These are phyloP conservation scores for Drosophila mulleri DNA, from an alignment of 2,888 invertebrate genomes.

Conservation along the genomic window DNA sequence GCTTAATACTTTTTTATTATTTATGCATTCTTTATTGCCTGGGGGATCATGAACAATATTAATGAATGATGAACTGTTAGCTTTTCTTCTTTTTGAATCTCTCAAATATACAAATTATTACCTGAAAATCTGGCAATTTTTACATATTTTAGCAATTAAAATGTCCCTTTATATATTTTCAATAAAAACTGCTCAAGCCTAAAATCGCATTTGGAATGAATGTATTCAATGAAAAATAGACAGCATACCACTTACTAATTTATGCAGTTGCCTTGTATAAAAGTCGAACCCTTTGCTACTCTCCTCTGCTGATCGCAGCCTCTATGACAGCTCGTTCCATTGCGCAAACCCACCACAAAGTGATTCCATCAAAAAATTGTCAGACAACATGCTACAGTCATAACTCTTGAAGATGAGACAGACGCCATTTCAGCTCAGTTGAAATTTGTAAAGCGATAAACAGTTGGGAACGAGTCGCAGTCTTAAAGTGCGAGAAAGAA, in stretches of 20 bases:
- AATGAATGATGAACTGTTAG: too few species aligned
- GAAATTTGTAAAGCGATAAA: conserved; percentile 48
- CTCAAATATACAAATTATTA: not conserved
- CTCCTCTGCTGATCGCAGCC: not conserved
- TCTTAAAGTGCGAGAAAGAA: conserved; percentile 25
- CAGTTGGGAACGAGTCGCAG: conserved; percentile 23
- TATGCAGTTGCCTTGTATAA: conserved; percentile 21
- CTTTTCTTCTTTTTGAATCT: too few species aligned
- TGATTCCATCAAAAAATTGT: conserved; percentile 49
- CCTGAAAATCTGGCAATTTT: fast-evolving
- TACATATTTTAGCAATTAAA: not conserved
- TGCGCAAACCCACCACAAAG: conserved; percentile 37
- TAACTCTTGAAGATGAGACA: conserved; percentile 44
- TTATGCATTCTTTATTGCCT: too few species aligned
- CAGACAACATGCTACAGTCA: conserved; percentile 36
- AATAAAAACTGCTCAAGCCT: conserved; percentile 5
- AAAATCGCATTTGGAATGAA: conserved; percentile 10
- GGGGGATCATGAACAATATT: too few species aligned
- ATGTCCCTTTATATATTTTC: not conserved
- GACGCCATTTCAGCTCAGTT: conserved; percentile 49
- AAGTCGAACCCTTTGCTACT: not conserved
- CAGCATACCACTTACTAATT: conserved; percentile 28
- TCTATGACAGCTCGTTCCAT: not conserved
- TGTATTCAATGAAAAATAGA: not conserved
- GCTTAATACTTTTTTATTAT: too few species aligned